phyloP scores from a whole-genome alignment of 1,140 invertebrate genomes.

The Liolophura sinensis region DNA sequence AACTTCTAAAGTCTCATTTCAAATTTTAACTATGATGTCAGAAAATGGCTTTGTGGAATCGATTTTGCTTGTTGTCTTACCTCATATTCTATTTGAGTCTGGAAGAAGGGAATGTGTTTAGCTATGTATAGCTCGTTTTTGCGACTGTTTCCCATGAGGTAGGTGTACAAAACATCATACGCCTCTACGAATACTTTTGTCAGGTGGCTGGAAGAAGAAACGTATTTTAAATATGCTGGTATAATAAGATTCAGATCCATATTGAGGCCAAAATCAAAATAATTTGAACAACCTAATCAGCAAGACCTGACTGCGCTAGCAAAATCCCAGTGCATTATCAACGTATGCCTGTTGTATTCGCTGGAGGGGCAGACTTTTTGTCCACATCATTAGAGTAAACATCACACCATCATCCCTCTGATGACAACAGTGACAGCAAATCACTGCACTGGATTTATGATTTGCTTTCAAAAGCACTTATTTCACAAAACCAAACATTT shows the following conservation, averaged over 20 bases:
- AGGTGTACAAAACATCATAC: constrained; percentile 50
- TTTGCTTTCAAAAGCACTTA: no score
- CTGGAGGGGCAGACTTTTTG: no score
- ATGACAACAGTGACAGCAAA: no score
- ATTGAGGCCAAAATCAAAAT: background rate
- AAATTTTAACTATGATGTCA: no score
- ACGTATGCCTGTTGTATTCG: no score
- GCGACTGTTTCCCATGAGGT: constrained; percentile 51
- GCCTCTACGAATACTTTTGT: constrained; percentile 46
- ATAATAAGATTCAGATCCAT: background rate
- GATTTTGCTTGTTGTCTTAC: no score
- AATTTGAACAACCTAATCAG: background rate
- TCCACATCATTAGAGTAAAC: no score
- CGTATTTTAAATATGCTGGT: background rate
- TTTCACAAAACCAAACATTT: no score
- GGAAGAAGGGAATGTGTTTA: constrained; percentile 56
- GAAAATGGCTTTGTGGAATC: no score
- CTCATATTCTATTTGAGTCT: constrained; percentile 45
- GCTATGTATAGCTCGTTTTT: constrained; percentile 57
- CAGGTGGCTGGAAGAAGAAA: constrained; percentile 37
- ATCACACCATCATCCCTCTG: no score
- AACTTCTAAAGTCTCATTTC: no score
- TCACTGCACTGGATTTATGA: no score
- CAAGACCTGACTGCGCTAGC: background rate
- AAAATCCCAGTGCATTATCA: background rate